Evolutionary conservation across 92 coral and sea anemone species (phyloP), one percentile per base, ranked within the genome.

Genomic region (Muricea muricata): DNA sequence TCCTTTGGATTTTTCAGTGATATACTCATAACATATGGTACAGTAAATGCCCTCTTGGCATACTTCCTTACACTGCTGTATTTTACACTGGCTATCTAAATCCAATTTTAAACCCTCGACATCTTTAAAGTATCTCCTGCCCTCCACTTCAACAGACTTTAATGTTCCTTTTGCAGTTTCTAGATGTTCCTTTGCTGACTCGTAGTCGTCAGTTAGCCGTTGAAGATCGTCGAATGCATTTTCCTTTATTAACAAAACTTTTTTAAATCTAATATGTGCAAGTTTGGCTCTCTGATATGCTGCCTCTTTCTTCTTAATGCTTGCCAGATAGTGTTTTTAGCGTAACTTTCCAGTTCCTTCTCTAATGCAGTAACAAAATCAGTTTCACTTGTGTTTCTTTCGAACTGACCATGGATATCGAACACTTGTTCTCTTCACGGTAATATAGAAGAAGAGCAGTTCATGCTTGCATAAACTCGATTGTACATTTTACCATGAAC

Each of bases 41-140:
- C 94, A 93, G 32, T 45, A 73, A 17, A 86, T 72, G 4, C 97
- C 97, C 26, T 84, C 75, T 10, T 89, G 83, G 78, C 97, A 93
- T 15, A 68, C 85, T 32, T 65, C 65, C 3, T 79, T 82, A 58
- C 94, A 93, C 34, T 91, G 73, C 12, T 57, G 39, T 9, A 93
- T 42, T 18, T 86, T 0, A 55, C 97, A 93, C 50, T 91, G 78
- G 2, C 79, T 57, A 50, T 89, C 90, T 21, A 93, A 63, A 8
- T 85, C 84, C 58, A 39, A 34, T 78, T 60, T 84, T 47, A 89
- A 73, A 57, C 52, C 31, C 12, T 56, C 55, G 18, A 55, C 34
- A 2, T 78, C 70, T n/a, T 57, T 40, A 1, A 71, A 55, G 28
- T 78, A 78, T 7, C 34, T 78, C 48, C 23, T 18, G 20, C 30